These are phyloP conservation scores for Octomys mimax DNA, from an alignment of 2,797 vertebrate species.

Conservation along the genomic window DNA sequence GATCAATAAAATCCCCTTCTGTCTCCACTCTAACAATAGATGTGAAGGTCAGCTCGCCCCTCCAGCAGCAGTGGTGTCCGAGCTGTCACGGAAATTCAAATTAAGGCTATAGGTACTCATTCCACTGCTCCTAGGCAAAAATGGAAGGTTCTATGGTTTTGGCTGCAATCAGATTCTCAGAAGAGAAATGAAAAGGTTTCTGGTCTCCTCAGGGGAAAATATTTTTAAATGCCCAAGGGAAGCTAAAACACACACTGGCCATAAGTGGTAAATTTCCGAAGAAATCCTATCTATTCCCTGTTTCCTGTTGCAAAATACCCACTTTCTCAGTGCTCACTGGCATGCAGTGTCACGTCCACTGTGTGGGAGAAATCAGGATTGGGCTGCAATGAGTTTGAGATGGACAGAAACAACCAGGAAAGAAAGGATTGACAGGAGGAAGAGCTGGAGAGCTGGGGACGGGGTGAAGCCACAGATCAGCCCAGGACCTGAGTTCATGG, in stretches of 20 bases:
- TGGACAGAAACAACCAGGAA: not conserved
- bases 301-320: not conserved
- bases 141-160: slow-evolving; percentile 70
- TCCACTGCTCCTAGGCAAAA: slow-evolving; percentile 85
- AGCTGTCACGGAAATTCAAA: slow-evolving; percentile 87
- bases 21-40: slow-evolving; percentile 84
- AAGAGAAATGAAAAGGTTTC: slow-evolving; percentile 69
- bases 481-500: fast-evolving
- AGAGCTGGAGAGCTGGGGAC: not conserved
- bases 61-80: slow-evolving; percentile 82
- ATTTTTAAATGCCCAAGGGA: slow-evolving; percentile 64
- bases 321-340: slow-evolving; percentile 7
- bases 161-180: slow-evolving; percentile 57
- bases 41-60: slow-evolving; percentile 80
- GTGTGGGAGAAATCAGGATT: not conserved
- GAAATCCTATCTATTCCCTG: not conserved
- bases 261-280: slow-evolving; percentile 59
- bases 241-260: slow-evolving; percentile 5
- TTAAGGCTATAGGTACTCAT: slow-evolving; percentile 86
- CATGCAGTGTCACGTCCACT: not conserved
- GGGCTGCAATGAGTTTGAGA: not conserved
- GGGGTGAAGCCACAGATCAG: no score
- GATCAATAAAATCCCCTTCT: slow-evolving; percentile 87
- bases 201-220: not conserved
- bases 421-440: not conserved